These are phyloP conservation scores for Hirtodrosophila alboralis DNA, from an alignment of 2,888 invertebrate genomes.

Conservation along the genomic window DNA sequence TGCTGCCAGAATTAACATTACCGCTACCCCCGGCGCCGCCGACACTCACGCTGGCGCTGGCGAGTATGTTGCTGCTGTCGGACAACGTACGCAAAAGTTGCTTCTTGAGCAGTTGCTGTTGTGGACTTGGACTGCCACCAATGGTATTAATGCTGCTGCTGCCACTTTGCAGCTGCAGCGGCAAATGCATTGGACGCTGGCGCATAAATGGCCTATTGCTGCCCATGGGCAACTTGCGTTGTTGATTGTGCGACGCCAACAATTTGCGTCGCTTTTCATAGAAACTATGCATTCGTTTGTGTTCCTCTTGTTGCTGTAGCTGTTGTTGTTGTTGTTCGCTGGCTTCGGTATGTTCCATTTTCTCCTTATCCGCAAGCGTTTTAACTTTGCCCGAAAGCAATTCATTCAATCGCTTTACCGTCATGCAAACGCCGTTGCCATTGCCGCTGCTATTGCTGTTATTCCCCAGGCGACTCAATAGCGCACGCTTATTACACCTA, in stretches of 20 bases:
- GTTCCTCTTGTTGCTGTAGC: slow-evolving; percentile 39
- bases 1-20: slow-evolving; percentile 32
- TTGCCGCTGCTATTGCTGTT: background rate
- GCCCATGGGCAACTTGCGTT: slow-evolving; percentile 18
- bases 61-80: slow-evolving; percentile 69
- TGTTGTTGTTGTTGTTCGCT: slow-evolving; percentile 21
- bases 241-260: slow-evolving; percentile 31
- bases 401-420: slow-evolving; percentile 74
- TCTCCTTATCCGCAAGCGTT: slow-evolving; percentile 52
- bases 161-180: slow-evolving; percentile 48
- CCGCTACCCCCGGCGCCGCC: slow-evolving; percentile 39
- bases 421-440: slow-evolving; percentile 42
- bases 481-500: slow-evolving; percentile 74
- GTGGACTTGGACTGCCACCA: slow-evolving; percentile 50
- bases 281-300: slow-evolving; percentile 69
- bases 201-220: slow-evolving; percentile 45
- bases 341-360: slow-evolving; percentile 39
- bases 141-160: slow-evolving; percentile 31
- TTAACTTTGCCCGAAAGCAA: slow-evolving; percentile 63
- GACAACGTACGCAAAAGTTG: slow-evolving; percentile 76
- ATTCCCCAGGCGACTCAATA: slow-evolving; percentile 39
- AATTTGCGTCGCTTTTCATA: slow-evolving; percentile 77
- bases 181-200: slow-evolving; percentile 63
- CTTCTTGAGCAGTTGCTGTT: slow-evolving; percentile 68
- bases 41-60: slow-evolving; percentile 21